phyloP scores from a whole-genome alignment of 2,113 vertebrate species.

The Sorex araneus region DNA sequence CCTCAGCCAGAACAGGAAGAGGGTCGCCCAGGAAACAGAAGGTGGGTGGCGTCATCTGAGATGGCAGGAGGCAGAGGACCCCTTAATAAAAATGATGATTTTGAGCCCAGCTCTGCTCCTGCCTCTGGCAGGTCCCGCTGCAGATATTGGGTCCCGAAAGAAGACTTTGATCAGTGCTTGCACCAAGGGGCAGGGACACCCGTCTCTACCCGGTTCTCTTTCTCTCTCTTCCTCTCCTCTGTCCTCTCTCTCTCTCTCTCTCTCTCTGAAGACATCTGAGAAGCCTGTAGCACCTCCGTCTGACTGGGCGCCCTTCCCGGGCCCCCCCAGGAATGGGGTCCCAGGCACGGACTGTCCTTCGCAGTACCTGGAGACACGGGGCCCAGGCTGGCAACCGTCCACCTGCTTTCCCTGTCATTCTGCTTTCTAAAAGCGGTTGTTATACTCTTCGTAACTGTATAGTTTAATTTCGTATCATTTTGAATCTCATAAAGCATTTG shows the following conservation, averaged over 20 bases:
- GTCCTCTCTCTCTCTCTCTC: constrained; percentile 11
- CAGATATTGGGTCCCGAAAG: constrained; percentile 50
- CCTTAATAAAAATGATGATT: not conserved
- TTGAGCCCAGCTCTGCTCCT: constrained; percentile 33
- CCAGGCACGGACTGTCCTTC: constrained; percentile 70
- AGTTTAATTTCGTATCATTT: constrained; percentile 87
- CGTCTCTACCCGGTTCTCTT: not conserved
- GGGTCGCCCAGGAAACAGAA: not conserved
- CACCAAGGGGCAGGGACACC: not conserved
- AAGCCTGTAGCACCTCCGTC: not conserved
- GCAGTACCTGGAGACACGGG: constrained; percentile 83
- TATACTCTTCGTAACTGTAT: constrained; percentile 87
- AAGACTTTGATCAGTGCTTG: constrained; percentile 2
- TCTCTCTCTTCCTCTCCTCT: not conserved
- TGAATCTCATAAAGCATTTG: constrained; percentile 82
- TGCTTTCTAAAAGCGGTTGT: constrained; percentile 86
- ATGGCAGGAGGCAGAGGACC: not conserved
- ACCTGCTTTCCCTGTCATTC: constrained; percentile 69
- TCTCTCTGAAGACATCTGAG: too few species aligned
- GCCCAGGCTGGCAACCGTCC: constrained; percentile 77
- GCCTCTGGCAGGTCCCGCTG: not conserved
- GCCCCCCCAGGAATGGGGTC: constrained; percentile 1
- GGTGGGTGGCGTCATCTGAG: not conserved
- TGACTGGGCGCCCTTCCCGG: not conserved
- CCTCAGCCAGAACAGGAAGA: accelerated